phyloP scores from a whole-genome alignment of 2,797 vertebrate species.

The Leptatherina wallacei region DNA sequence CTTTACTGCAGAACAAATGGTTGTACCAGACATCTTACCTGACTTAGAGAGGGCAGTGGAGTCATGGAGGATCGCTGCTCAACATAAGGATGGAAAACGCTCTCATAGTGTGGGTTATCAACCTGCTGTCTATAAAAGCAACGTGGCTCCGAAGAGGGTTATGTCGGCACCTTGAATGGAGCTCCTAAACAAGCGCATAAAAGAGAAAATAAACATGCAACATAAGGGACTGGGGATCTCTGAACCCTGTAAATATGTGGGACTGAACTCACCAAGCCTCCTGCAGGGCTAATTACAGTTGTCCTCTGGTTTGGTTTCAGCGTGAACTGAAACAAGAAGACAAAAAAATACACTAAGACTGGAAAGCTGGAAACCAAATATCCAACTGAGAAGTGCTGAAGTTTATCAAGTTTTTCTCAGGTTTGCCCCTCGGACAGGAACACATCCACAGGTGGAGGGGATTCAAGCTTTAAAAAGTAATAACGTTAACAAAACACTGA shows the following conservation, averaged over 20 bases:
- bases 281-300: not conserved
- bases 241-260: constrained; percentile 14
- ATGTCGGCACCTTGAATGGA: constrained; percentile 63
- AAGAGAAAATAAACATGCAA: not conserved
- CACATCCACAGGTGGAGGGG: not conserved
- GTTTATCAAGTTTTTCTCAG: not conserved
- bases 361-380: not conserved
- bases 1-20: constrained; percentile 70
- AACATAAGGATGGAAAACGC: constrained; percentile 9
- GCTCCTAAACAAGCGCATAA: constrained; percentile 13
- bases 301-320: constrained; percentile 5
- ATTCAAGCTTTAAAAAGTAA: not conserved
- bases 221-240: constrained; percentile 1
- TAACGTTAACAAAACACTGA: not conserved
- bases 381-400: not conserved
- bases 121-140: constrained; percentile 12
- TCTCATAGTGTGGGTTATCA: constrained; percentile 58
- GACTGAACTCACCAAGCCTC: not conserved
- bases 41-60: constrained; percentile 72
- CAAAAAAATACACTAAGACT: constrained; percentile 36
- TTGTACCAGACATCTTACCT: constrained; percentile 76
- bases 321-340: constrained; percentile 2
- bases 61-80: constrained; percentile 51
- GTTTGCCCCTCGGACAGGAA: not conserved
- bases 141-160: constrained; percentile 37